These are phyloP conservation scores for Protobothrops flavoviridis DNA, from an alignment of 2,113 vertebrate species.

Conservation along the genomic window DNA sequence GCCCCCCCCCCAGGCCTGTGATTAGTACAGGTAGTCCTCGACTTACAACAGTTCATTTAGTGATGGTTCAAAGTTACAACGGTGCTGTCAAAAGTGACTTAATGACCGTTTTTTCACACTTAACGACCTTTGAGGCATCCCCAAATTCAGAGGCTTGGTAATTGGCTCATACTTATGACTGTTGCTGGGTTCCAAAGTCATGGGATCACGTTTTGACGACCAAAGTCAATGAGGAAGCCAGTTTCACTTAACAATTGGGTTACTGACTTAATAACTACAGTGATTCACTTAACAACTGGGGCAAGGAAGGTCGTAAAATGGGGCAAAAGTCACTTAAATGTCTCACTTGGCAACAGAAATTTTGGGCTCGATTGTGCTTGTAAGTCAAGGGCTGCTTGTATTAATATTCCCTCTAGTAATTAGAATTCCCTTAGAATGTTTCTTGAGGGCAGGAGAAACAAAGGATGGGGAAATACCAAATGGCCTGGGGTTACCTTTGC, in stretches of 20 bases:
- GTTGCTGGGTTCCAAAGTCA: too few species aligned
- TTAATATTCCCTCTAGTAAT: background rate
- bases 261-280: background rate
- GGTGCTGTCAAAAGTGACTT: background rate
- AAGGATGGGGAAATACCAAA: background rate
- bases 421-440: background rate
- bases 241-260: background rate
- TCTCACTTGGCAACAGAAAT: background rate
- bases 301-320: background rate
- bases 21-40: background rate
- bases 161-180: background rate
- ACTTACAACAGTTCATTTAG: background rate
- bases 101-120: background rate
- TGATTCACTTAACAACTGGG: background rate
- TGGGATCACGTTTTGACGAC: background rate
- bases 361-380: background rate
- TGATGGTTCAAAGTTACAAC: background rate
- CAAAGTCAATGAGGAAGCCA: background rate
- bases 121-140: background rate
- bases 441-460: background rate
- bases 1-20: rapidly evolving
- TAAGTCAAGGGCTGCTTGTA: background rate
- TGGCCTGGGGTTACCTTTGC: background rate
- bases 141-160: background rate
- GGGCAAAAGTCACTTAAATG: background rate